phyloP scores from a whole-genome alignment of 2,888 invertebrate genomes.

The Stenurella melanura region DNA sequence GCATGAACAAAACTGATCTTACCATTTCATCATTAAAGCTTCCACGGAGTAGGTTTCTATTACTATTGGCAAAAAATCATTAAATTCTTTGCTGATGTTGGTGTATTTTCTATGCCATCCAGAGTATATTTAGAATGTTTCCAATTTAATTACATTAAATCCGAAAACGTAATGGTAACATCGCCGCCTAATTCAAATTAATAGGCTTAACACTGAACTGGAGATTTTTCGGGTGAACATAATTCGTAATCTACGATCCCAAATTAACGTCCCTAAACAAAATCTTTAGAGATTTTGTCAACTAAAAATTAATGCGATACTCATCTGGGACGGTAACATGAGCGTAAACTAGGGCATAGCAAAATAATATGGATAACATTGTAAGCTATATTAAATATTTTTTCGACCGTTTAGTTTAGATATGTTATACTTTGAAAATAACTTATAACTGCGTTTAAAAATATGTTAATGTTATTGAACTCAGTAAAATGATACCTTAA shows the following conservation, averaged over 20 bases:
- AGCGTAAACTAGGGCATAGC: background rate
- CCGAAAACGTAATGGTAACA: conserved; percentile 8
- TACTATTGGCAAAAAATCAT: background rate
- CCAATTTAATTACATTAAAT: conserved; percentile 18
- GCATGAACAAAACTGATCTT: too few relatives aligned
- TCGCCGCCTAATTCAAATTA: conserved; percentile 24
- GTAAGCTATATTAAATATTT: background rate
- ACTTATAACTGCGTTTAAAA: too few relatives aligned
- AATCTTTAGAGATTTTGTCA: conserved; percentile 22
- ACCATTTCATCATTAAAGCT: too few relatives aligned
- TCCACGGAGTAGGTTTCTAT: too few relatives aligned
- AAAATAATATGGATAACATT: background rate
- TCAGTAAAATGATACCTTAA: too few relatives aligned
- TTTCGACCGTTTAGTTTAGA: background rate
- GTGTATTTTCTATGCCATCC: too few relatives aligned
- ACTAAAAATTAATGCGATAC: conserved; percentile 15
- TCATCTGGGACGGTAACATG: background rate
- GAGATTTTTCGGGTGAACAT: conserved; percentile 11
- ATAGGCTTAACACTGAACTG: background rate
- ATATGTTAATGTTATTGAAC: too few relatives aligned
- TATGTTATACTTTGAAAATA: too few relatives aligned
- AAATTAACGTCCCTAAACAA: conserved; percentile 14
- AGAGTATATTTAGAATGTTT: conserved; percentile 14
- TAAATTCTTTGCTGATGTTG: background rate
- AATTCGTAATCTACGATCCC: conserved; percentile 13